Evolutionary conservation across 2,797 vertebrate genomes (phyloP), one percentile per base, ranked within the genome.

Genomic region (Crenuchus spilurus): DNA sequence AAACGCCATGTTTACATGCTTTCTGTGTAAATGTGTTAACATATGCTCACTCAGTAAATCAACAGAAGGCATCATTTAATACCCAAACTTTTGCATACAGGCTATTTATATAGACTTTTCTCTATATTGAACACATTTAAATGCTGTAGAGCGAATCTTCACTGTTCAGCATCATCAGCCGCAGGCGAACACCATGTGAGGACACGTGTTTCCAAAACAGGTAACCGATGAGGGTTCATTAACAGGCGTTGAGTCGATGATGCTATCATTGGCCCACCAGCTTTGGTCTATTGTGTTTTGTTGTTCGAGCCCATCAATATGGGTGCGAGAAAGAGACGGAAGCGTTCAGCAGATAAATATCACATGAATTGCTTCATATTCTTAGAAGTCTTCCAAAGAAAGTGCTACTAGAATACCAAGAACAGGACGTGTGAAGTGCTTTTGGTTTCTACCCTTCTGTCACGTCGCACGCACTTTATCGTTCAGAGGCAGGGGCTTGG

Each of bases 361-460:
- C 66, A 24, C 63, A 84, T 60, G 62, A 84, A 76, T 84, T 78
- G 83, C 81, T 35, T 88, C 78, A 82, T 75, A 87, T 92, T 93
- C 91, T 90, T 89, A 87, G 91, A 93, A 93, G 88, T 88, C 85
- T 84, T 84, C 75, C 74, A 74, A 87, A 87, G 30, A 72, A 69
- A 89, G 66, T 77, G 58, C 76, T 55, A 49, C 41, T 76, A 82
- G 74, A 92, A 89, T 92, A 90, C 91, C 72, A 67, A 92, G 91
- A 93, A 93, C 87, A 89, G 87, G 90, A 91, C 83, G 84, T 76
- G 70, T 67, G 62, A 20, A 3, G 74, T 72, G 75, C 70, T 55
- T 72, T 24, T 76, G 69, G 63, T 78, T 83, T 72, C n/a, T 60
- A 65, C 76, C 51, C 72, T 39, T 46, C 70, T 37, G 57, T 39